Conservation (phyloP, 1,140 invertebrate genomes). For the Lasioglossum baleicum region DNA sequence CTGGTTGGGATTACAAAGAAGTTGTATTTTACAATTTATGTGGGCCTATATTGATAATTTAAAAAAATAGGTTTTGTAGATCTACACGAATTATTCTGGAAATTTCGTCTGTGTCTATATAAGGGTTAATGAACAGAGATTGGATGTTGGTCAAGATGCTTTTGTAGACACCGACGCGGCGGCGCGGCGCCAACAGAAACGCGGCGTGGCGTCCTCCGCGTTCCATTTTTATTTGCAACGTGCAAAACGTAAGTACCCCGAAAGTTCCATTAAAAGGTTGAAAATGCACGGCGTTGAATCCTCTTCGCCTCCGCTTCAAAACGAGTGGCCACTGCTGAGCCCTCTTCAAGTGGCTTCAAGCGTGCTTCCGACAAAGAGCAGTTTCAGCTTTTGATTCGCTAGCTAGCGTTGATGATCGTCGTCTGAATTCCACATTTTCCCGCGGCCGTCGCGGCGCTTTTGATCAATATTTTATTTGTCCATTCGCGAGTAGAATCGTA, state of each 20-base stretch:
- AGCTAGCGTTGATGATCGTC: background rate
- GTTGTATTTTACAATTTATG: too few relatives aligned
- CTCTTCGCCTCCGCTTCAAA: background rate
- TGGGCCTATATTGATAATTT: too few relatives aligned
- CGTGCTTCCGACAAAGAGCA: slow-evolving; percentile 6
- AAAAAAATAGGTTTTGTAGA: too few relatives aligned
- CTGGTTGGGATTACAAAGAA: too few relatives aligned
- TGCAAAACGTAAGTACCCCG: background rate
- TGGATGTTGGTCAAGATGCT: too few relatives aligned
- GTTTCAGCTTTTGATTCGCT: slow-evolving; percentile 4
- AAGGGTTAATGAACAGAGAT: too few relatives aligned
- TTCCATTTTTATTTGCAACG: background rate
- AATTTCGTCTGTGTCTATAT: too few relatives aligned
- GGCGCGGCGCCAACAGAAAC: too few relatives aligned
- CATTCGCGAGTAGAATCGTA: background rate
- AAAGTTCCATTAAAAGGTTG: background rate
- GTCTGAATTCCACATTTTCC: background rate
- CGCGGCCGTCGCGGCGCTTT: background rate
- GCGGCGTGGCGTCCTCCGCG: too few relatives aligned
- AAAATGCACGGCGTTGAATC: background rate
- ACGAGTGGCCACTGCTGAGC: background rate
- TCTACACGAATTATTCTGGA: too few relatives aligned
- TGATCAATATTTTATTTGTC: background rate
- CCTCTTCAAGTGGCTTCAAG: background rate
- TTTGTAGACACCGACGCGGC: too few relatives aligned